Percentiles rank a stretch among this genome's conserved stretches.
These are phyloP conservation scores for Papilio polytes DNA, from an alignment of 1,140 invertebrate genomes.

Conservation along the genomic window DNA sequence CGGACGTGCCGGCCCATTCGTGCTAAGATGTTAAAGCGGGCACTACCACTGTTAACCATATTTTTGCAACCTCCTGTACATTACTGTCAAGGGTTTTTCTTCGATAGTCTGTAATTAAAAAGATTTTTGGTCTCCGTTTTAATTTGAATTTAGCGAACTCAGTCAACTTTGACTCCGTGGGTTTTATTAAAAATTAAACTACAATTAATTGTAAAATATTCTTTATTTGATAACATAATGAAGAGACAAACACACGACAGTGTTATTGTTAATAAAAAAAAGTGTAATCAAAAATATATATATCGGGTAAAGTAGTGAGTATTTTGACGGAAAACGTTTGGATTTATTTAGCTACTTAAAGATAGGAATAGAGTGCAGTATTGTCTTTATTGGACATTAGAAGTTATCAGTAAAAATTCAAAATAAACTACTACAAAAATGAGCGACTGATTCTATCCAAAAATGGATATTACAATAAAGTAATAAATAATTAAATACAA, in stretches of 20 bases:
- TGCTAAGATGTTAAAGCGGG: no score
- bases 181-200: conserved; percentile 31
- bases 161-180: no score
- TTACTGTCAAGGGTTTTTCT: no score
- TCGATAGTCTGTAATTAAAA: no score
- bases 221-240: conserved; percentile 53
- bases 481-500: background rate
- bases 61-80: no score
- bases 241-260: background rate
- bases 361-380: conserved; percentile 42
- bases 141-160: no score
- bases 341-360: conserved; percentile 25
- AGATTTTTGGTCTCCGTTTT: no score
- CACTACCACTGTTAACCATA: no score
- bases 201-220: conserved; percentile 64
- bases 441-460: background rate
- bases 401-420: conserved; percentile 10
- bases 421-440: conserved; percentile 21
- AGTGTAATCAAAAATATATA: conserved; percentile 32
- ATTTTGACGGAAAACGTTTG: conserved; percentile 11
- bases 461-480: conserved; percentile 1
- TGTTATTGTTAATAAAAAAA: background rate
- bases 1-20: no score
- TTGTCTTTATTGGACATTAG: conserved; percentile 31
- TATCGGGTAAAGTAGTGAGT: background rate